Conservation (phyloP, 2,113 vertebrate genomes). For the Catharus fuscescens region DNA sequence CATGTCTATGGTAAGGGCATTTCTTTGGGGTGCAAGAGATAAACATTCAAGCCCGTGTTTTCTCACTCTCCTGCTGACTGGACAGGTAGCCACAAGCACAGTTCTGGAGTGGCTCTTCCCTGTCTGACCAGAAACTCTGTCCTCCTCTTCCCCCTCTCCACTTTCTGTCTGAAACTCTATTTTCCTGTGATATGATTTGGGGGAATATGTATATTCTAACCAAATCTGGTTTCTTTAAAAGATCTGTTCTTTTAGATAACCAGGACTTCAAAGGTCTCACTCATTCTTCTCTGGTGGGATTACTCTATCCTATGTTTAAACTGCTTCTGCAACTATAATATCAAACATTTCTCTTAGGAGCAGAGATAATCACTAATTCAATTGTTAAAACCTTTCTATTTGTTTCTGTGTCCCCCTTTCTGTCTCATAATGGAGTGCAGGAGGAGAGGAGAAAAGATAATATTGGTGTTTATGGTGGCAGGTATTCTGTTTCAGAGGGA, state of each 20-base stretch:
- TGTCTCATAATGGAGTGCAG: neutral
- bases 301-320: neutral
- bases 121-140: neutral
- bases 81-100: neutral
- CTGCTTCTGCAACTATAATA: neutral
- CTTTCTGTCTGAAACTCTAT: neutral
- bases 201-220: neutral
- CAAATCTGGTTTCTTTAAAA: neutral
- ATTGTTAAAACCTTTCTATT: neutral
- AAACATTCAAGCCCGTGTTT: neutral
- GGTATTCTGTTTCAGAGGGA: neutral
- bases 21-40: neutral
- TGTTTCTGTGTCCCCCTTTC: neutral
- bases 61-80: neutral
- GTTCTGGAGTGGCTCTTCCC: neutral
- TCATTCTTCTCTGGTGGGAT: neutral
- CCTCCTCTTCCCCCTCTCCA: neutral
- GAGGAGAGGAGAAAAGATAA: fast-evolving
- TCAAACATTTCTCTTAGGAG: neutral
- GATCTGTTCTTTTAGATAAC: neutral
- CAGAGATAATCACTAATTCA: neutral
- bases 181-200: neutral
- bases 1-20: neutral
- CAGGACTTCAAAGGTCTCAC: neutral
- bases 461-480: neutral